Evolutionary conservation across 2,888 invertebrate genomes (phyloP), one percentile per base, ranked within the genome.

Genomic region (Serripes groenlandicus): DNA sequence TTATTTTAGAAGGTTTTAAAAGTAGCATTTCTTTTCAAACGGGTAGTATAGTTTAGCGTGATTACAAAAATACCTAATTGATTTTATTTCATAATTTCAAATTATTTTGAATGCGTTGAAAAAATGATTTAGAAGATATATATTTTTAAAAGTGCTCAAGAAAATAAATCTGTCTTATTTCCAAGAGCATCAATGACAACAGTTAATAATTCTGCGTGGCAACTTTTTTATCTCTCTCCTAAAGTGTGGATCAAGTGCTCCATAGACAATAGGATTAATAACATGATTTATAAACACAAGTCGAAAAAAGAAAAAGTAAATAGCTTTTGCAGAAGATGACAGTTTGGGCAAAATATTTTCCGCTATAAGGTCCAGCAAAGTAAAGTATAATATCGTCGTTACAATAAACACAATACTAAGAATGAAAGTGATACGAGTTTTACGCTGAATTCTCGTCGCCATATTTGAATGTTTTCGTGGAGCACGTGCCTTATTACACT

Each of bases 201-300:
- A 9, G 35, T 56, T 54, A 0, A 26, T n/a, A 1, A 71, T 23
- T 23, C 23, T 75, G 3, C 54, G 1, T 3, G 30, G 30, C 37
- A 66, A 1, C n/a, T 68, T 23, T 58, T 66, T 75, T 34, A 86
- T 56, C 28, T 69, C 75, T 21, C 68, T 62, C 42, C 73, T 72
- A 32, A 86, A 86, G 42, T 73, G 77, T 28, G 85, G 80, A 70
- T 86, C 85, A n/a, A 86, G 32, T 18, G 80, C 58, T 15, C 82
- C 85, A 42, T 86, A 86, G 21, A 86, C 60, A 4, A 77, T 30
- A 15, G 85, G 85, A 64, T 82, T 86, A 37, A 82, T 78, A 21
- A 78, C 83, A 28, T 86, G 85, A 32, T 86, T 86, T 23, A 83
- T 86, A 52, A 86, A 86, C 56, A 81, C 78, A 9, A 86, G 72